Conservation (phyloP, 2,888 invertebrate genomes). For the Trichopoda pennipes region DNA sequence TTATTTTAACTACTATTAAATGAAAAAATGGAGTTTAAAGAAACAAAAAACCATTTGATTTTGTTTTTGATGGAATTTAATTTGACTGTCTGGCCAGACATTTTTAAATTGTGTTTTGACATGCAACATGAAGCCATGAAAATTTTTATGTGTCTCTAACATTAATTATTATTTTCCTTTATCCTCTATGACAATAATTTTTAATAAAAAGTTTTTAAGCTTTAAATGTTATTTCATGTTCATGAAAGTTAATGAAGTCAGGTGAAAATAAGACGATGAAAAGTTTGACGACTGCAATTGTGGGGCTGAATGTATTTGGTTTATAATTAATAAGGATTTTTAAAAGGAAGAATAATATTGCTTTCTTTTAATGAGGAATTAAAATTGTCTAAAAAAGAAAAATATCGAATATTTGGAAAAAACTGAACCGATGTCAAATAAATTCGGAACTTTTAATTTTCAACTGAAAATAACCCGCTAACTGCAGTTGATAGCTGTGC, state of each 20-base stretch:
- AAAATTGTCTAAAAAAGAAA: too few species aligned
- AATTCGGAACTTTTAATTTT: too few species aligned
- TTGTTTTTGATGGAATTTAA: slow-evolving; percentile 13
- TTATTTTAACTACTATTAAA: background rate
- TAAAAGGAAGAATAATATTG: too few species aligned
- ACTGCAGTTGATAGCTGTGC: too few species aligned
- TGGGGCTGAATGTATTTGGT: background rate
- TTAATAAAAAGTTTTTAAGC: background rate
- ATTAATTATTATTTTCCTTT: slow-evolving; percentile 34
- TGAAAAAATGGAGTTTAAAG: background rate
- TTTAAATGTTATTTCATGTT: background rate
- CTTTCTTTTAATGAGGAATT: too few species aligned
- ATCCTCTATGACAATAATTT: slow-evolving; percentile 3
- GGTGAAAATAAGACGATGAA: background rate
- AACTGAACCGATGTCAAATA: too few species aligned
- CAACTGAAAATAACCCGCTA: too few species aligned
- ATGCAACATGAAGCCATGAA: slow-evolving; percentile 45
- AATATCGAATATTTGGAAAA: too few species aligned
- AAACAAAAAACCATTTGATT: slow-evolving; percentile 19
- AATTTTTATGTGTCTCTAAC: slow-evolving; percentile 15
- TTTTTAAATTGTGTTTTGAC: slow-evolving; percentile 52
- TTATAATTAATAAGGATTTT: background rate
- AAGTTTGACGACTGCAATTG: background rate
- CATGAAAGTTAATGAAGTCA: background rate
- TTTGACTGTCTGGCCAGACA: slow-evolving; percentile 58